Percentiles rank a stretch among this genome's conserved stretches.
phyloP scores from a whole-genome alignment of 2,113 vertebrate species.

The Myotis lucifugus region DNA sequence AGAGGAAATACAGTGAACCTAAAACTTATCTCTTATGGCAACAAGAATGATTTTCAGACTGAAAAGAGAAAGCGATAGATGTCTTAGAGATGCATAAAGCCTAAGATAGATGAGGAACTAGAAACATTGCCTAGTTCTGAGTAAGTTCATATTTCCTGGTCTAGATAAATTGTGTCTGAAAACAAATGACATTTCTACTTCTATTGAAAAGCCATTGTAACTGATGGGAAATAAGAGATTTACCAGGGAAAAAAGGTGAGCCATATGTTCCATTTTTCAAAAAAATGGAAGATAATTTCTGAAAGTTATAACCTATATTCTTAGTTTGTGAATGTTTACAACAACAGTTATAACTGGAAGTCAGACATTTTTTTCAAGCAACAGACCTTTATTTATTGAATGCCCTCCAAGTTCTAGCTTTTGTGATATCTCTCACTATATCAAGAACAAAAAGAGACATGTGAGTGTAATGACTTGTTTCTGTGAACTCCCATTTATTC shows the following conservation, averaged over 20 bases:
- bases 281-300: background rate
- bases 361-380: background rate
- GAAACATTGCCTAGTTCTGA: background rate
- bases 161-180: background rate
- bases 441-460: background rate
- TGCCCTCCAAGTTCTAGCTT: background rate
- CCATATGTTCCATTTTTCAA: background rate
- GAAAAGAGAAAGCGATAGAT: background rate
- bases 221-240: background rate
- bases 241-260: background rate
- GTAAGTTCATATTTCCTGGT: background rate
- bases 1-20: background rate
- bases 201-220: background rate
- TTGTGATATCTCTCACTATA: background rate
- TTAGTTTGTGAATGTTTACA: slow-evolving; percentile 22
- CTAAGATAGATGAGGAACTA: background rate
- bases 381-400: background rate
- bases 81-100: background rate
- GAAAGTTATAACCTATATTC: background rate
- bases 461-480: background rate
- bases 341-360: background rate
- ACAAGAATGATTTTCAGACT: background rate
- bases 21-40: background rate
- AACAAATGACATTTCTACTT: background rate
- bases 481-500: background rate